A percentile compares a stretch with the other conserved stretches of the same genome.
These are phyloP conservation scores for Mayetiola destructor DNA, from an alignment of 2,888 invertebrate species.

Conservation along the genomic window DNA sequence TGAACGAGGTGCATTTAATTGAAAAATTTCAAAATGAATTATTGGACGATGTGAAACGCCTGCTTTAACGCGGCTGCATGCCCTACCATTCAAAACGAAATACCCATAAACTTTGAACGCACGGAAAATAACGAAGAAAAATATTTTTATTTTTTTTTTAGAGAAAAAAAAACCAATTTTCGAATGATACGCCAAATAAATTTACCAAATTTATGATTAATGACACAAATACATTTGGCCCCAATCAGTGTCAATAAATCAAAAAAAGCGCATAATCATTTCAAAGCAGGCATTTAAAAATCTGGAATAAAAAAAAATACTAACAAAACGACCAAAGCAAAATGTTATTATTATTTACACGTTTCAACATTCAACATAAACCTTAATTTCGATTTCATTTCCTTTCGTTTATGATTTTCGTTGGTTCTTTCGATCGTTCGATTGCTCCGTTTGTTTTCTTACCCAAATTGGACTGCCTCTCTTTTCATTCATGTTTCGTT, in stretches of 20 bases:
- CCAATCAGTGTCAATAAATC: constrained; percentile 14
- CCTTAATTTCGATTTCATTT: neutral
- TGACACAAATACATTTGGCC: neutral
- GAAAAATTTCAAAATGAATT: neutral
- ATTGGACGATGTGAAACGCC: neutral
- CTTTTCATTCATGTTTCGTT: neutral
- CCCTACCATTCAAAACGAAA: neutral
- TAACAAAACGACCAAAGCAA: neutral
- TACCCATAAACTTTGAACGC: constrained; percentile 4
- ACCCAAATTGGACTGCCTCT: neutral
- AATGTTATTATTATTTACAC: constrained; percentile 8
- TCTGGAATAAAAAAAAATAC: neutral
- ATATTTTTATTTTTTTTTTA: too few species aligned
- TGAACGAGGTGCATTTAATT: neutral
- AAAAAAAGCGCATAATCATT: constrained; percentile 5
- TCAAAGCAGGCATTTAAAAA: neutral
- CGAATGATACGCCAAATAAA: neutral
- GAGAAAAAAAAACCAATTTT: too few species aligned
- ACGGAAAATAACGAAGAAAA: neutral
- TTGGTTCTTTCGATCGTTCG: neutral
- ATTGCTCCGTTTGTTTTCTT: neutral
- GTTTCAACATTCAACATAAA: neutral
- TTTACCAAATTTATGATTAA: constrained; percentile 4
- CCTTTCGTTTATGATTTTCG: too few species aligned
- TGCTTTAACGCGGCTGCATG: neutral